These are phyloP conservation scores for Neuroterus valhalla DNA, from an alignment of 1,140 invertebrate genomes.

Conservation along the genomic window DNA sequence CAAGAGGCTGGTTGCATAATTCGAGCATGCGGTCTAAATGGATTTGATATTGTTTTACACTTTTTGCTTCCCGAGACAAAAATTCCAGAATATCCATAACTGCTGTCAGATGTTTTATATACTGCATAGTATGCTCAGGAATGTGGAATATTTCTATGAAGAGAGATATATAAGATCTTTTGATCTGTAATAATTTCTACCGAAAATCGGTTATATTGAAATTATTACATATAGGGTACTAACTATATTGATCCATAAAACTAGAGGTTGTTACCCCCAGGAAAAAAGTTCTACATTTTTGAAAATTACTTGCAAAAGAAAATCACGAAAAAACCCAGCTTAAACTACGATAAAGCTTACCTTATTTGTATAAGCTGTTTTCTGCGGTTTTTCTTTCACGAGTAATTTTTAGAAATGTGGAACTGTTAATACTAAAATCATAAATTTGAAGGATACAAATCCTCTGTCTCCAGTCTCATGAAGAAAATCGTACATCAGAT, in stretches of 20 bases:
- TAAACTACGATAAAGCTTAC: too few relatives aligned
- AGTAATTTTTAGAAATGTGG: too few relatives aligned
- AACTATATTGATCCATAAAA: too few relatives aligned
- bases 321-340: too few relatives aligned
- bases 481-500: constrained; percentile 51
- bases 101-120: constrained; percentile 53
- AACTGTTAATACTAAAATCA: too few relatives aligned
- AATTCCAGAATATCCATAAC: constrained; percentile 61
- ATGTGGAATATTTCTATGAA: neutral
- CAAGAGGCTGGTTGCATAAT: constrained; percentile 47
- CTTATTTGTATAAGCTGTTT: too few relatives aligned
- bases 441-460: constrained; percentile 63
- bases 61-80: constrained; percentile 41
- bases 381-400: too few relatives aligned
- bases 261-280: neutral
- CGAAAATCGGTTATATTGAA: neutral
- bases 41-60: constrained; percentile 45
- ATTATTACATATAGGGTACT: too few relatives aligned
- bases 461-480: constrained; percentile 41
- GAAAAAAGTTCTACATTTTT: neutral
- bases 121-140: constrained; percentile 54
- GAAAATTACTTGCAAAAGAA: too few relatives aligned
- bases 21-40: constrained; percentile 56
- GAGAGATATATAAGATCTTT: too few relatives aligned
- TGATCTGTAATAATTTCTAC: too few relatives aligned